Evolutionary conservation across 2,113 vertebrate species (phyloP), one percentile per base, ranked within the genome.

Genomic region (Ascaphus truei): DNA sequence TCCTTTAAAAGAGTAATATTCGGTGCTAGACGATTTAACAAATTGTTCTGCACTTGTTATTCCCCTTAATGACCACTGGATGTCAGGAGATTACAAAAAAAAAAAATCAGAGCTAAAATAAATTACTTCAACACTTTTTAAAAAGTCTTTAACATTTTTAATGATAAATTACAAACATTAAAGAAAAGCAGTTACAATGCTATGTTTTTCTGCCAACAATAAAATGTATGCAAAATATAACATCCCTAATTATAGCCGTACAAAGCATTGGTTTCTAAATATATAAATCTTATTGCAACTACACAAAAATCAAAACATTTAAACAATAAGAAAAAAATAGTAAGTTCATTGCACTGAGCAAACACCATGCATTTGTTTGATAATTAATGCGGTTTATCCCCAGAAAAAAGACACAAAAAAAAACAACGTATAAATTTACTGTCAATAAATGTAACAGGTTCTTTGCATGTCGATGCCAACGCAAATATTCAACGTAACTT

Each of bases 121-220:
- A 68, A 69, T 58, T 60, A 69, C 67, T 59, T 59, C 65, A 69
- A 69, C 45, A 47, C 56, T 16, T 60, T 60, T 22, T 45, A 20
- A 26, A 47, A 60, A 48, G 20, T 39, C 18, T 16, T 37, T 60
- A 27, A 60, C 26, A 51, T 51, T 69, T n/a, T 69, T 69, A 69
- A 69, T 69, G 47, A 69, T n/a, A 31, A 67, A 55, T 3, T 50
- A 51, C 30, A 63, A 33, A 63, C 30, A 16, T 57, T 57, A 67
- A 57, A 25, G 10, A 43, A 26, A 7, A 34, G 53, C 47, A 53
- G 25, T 23, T 57, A 67, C 64, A 67, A 22, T 57, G 26, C 51
- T 67, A 41, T 16, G 52, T 67, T 57, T 67, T 41, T 7, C 41
- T 66, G 48, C 52, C 25, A 67, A 67, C 52, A 67, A 12, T 11